Evolutionary conservation across 2,888 invertebrate genomes (phyloP).

Genomic region (Dasypogon diadema): DNA sequence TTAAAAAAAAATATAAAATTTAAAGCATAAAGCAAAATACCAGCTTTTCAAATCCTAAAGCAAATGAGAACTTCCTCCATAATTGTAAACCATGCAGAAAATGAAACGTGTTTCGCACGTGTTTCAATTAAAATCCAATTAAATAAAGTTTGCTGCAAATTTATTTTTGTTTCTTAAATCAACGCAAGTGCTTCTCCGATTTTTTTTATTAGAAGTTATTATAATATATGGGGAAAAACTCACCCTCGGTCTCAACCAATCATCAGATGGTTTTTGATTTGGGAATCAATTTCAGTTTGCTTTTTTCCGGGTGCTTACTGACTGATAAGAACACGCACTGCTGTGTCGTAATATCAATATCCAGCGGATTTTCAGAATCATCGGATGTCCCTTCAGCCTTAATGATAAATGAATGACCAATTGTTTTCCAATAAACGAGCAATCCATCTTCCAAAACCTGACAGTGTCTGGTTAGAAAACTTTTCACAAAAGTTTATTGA

Average conservation of each 20-base stretch:
- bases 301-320: constrained; percentile 44
- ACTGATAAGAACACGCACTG: constrained; percentile 49
- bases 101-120: constrained; percentile 52
- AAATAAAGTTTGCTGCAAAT: constrained; percentile 52
- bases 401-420: constrained; percentile 64
- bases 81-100: neutral
- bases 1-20: too few relatives aligned
- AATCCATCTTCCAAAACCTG: constrained; percentile 64
- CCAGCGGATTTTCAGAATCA: constrained; percentile 23
- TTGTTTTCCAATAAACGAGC: constrained; percentile 67
- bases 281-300: constrained; percentile 51
- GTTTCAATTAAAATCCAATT: constrained; percentile 55
- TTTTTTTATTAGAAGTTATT: constrained; percentile 38
- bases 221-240: constrained; percentile 36
- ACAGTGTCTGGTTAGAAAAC: constrained; percentile 42
- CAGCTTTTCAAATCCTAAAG: too few relatives aligned
- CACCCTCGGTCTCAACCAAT: constrained; percentile 43
- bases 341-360: constrained; percentile 21
- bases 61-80: too few relatives aligned
- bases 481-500: constrained; percentile 37
- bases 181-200: neutral
- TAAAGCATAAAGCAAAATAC: too few relatives aligned
- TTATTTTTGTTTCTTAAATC: neutral
- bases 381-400: constrained; percentile 55
- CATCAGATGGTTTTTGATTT: constrained; percentile 51